Evolutionary conservation across 2,888 invertebrate genomes (phyloP).

Genomic region (Himalopsyche japonica): DNA sequence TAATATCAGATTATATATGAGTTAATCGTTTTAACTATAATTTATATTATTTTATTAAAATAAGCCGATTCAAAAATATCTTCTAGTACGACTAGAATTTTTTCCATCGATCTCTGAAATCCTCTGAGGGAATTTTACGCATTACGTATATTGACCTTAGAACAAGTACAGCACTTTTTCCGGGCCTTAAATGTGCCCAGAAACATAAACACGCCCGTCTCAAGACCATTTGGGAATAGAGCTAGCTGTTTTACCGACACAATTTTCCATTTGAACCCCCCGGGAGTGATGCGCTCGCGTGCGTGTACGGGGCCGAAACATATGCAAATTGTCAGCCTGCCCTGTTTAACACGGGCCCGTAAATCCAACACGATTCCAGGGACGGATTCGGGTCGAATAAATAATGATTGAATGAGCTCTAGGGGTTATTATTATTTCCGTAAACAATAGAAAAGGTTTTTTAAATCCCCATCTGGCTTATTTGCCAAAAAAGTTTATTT

Average conservation of each 20-base stretch:
- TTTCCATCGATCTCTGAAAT: neutral
- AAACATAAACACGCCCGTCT: neutral
- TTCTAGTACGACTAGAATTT: neutral
- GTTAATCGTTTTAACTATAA: no score
- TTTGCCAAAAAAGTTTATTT: no score
- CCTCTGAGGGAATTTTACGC: neutral
- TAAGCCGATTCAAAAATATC: no score
- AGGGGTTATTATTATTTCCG: neutral
- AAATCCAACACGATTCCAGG: neutral
- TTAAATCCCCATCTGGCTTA: no score
- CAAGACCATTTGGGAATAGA: neutral
- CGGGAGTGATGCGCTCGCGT: neutral
- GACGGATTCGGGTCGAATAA: neutral
- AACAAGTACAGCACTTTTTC: neutral
- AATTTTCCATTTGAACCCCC: neutral
- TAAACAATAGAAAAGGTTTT: neutral
- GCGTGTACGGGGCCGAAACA: neutral
- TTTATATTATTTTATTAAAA: no score
- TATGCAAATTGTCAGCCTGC: neutral
- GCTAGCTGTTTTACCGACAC: neutral
- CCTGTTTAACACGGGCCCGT: neutral
- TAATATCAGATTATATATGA: no score
- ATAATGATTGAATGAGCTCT: neutral
- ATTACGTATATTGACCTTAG: neutral
- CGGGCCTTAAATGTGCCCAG: neutral